A percentile compares a stretch with the other conserved stretches of the same genome.
Evolutionary conservation across 2,797 vertebrate species (phyloP).

Genomic region (Merluccius polli): DNA sequence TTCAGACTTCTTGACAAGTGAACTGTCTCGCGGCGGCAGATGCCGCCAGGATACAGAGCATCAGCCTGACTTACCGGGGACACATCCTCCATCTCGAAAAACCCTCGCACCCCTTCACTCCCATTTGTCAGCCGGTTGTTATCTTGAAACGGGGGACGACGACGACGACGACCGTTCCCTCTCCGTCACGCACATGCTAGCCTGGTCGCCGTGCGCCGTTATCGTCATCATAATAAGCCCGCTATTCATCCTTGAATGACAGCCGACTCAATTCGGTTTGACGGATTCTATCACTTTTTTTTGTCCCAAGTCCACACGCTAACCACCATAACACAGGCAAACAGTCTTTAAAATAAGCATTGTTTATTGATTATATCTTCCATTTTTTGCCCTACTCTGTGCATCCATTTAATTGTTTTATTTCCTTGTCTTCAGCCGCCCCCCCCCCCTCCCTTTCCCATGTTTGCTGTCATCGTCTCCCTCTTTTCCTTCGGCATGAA

Average conservation of each 20-base stretch:
- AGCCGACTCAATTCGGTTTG: conserved; percentile 55
- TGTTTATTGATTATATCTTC: no score
- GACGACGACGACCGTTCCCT: neutral
- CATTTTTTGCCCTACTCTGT: conserved; percentile 18
- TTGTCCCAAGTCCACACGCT: conserved; percentile 35
- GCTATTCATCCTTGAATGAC: conserved; percentile 61
- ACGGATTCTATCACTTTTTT: conserved; percentile 58
- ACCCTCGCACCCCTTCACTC: conserved; percentile 21
- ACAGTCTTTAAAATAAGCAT: conserved; percentile 14
- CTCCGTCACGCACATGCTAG: conserved; percentile 45
- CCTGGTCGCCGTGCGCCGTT: conserved; percentile 46
- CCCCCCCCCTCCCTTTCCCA: conserved; percentile 9
- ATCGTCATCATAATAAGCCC: conserved; percentile 54
- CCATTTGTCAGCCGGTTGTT: conserved; percentile 57
- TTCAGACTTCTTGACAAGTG: no score
- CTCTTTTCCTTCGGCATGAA: conserved; percentile 57
- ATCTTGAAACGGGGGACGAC: conserved; percentile 31
- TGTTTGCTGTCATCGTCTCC: conserved; percentile 40
- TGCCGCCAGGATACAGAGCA: no score
- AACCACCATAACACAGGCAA: conserved; percentile 35
- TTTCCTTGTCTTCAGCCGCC: conserved; percentile 24
- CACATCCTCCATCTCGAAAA: neutral
- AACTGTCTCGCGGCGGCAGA: no score
- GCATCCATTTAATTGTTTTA: conserved; percentile 54
- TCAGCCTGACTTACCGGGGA: no score